These are phyloP conservation scores for Galaxea fascicularis DNA, from an alignment of 92 coral and sea anemone genomes.

Conservation along the genomic window DNA sequence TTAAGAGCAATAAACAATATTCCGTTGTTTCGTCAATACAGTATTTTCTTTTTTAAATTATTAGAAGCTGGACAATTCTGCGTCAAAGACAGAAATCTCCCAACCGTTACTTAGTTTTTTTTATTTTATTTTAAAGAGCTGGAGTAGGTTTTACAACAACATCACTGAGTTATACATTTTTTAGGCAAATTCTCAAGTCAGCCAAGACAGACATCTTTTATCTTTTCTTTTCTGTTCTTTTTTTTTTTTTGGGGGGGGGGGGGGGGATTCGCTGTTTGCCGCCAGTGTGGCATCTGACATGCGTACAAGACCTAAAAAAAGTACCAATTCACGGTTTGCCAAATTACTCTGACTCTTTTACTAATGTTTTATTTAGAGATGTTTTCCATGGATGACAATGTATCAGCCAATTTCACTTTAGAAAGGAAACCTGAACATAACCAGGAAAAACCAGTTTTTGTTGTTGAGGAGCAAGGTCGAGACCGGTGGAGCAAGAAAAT, in stretches of 20 bases:
- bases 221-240: background rate
- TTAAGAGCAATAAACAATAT: background rate
- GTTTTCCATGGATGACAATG: background rate
- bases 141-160: too few species aligned
- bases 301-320: background rate
- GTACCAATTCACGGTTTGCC: background rate
- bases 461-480: conserved; percentile 36
- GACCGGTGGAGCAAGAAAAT: conserved; percentile 89
- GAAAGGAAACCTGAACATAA: conserved; percentile 16
- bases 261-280: too few species aligned
- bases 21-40: background rate
- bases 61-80: too few species aligned
- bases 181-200: too few species aligned
- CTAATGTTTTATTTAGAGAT: conserved; percentile 2
- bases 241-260: too few species aligned
- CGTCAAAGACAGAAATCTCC: too few species aligned
- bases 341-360: background rate
- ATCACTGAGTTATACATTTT: too few species aligned
- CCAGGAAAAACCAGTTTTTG: conserved; percentile 14
- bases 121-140: too few species aligned
- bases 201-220: too few species aligned
- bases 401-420: conserved; percentile 18
- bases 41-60: too few species aligned
- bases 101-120: too few species aligned
- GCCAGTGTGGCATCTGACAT: background rate